Evolutionary conservation across 2,888 invertebrate genomes (phyloP).

Genomic region (Trichogramma dendrolimi): DNA sequence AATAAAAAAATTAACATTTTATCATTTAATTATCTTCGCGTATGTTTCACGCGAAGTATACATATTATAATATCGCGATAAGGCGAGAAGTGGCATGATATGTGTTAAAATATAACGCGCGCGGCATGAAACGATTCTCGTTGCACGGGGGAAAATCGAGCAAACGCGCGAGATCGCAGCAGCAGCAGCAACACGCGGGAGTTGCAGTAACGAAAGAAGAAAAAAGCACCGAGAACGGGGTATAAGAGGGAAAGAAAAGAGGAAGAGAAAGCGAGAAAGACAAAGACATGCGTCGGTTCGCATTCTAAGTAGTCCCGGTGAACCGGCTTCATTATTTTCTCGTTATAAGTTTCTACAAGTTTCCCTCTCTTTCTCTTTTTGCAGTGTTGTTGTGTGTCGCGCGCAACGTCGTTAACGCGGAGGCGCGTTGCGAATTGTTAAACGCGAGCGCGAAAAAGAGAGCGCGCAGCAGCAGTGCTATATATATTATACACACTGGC

Average conservation of each 20-base stretch:
- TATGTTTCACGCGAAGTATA: no score
- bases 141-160: no score
- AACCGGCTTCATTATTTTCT: conserved; percentile 51
- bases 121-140: no score
- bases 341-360: conserved; percentile 52
- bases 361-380: conserved; percentile 16
- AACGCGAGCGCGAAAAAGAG: conserved; percentile 32
- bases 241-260: neutral
- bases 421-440: conserved; percentile 49
- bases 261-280: conserved; percentile 6
- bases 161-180: no score
- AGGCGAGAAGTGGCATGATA: no score
- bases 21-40: no score
- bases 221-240: neutral
- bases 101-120: no score
- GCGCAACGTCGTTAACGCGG: conserved; percentile 50
- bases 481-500: neutral
- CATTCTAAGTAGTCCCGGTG: conserved; percentile 49
- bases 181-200: no score
- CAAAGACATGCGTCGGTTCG: conserved; percentile 37
- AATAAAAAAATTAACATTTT: no score
- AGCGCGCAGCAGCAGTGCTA: neutral
- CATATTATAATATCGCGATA: no score
- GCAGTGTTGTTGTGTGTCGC: conserved; percentile 42
- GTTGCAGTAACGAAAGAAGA: conserved; percentile 6